Evolutionary conservation across 64 coral and sea anemone species (phyloP), one percentile per base, ranked within the genome.

Genomic region (Dendronephthya gigantea): DNA sequence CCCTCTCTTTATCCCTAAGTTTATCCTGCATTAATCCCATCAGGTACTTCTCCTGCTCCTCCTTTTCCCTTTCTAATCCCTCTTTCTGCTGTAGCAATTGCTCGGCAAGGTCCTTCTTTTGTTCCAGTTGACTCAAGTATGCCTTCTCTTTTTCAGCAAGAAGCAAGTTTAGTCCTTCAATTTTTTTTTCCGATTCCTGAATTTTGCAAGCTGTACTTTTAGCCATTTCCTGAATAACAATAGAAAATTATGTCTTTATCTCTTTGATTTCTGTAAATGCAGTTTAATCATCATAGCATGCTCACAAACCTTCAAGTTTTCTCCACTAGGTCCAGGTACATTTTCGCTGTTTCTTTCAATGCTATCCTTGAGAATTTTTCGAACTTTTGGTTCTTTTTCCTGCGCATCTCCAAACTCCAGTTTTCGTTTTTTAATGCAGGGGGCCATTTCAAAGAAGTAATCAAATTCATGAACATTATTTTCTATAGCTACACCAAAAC

Each of bases 401-500:
- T 34, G 48, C 29, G 11, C 51, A 66, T 35, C 72, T 16, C 14
- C 83, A 19, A 49, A 25, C 2, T 34, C 93, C 87, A 87, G 95
- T 92, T 16, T 45, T 31, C 45, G 92, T 90, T 89, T 97, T 97
- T 39, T 90, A 83, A n/a, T 81, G 59, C 83, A 83, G 86, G 14
- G 76, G 62, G 83, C 83, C 83, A 31, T 74, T 89, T 98, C 95
- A 90, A 98, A 98, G 0, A 62, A 84, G 58, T 98, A 98, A 52
- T 98, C 95, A 88, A 98, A 98, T 48, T 98, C 95, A 85, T 92
- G 95, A 48, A 68, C 55, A 36, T 55, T 93, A n/a, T 87, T 86
- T 23, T 98, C 85, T 85, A 98, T 49, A 48, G 90, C 89, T 7
- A 98, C 92, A 58, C 95, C 95, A 91, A 98, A 93, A 36, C 76